phyloP scores from a whole-genome alignment of 2,888 invertebrate genomes.

The Formica aserva region DNA sequence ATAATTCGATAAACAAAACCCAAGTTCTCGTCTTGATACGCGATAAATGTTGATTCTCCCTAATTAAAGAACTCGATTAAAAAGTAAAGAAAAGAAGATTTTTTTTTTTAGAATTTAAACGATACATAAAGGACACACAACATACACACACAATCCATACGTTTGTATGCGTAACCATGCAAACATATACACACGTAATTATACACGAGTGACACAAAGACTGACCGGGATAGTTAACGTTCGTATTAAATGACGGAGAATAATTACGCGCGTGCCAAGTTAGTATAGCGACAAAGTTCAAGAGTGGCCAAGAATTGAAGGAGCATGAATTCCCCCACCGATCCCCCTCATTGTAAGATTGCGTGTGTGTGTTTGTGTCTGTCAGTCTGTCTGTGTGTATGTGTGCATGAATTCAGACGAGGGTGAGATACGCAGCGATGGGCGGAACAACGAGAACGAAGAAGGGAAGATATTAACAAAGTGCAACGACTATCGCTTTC shows the following conservation, averaged over 20 bases:
- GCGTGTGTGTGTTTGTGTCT: slow-evolving; percentile 2
- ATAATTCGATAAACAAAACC: slow-evolving; percentile 79
- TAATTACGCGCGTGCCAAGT: slow-evolving; percentile 79
- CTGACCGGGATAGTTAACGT: slow-evolving; percentile 81
- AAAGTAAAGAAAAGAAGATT: slow-evolving; percentile 49
- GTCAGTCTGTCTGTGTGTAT: neutral
- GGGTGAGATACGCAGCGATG: slow-evolving; percentile 15
- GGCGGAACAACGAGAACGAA: slow-evolving; percentile 52
- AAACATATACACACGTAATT: neutral
- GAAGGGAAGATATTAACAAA: slow-evolving; percentile 73
- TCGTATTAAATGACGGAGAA: slow-evolving; percentile 69
- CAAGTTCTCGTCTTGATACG: slow-evolving; percentile 34
- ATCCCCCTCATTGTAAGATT: neutral
- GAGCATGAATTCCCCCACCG: neutral
- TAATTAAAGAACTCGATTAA: slow-evolving; percentile 65
- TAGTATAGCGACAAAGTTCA: slow-evolving; percentile 65
- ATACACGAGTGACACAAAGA: slow-evolving; percentile 73
- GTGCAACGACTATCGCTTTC: slow-evolving; percentile 84
- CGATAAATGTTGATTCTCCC: slow-evolving; percentile 48
- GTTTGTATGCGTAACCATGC: slow-evolving; percentile 10
- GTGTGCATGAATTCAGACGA: slow-evolving; percentile 8
- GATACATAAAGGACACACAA: slow-evolving; percentile 6
- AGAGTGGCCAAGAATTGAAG: slow-evolving; percentile 43
- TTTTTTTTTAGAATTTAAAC: slow-evolving; percentile 26
- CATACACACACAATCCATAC: slow-evolving; percentile 1